Base-by-base conservation (phyloP, 2,888 invertebrate species). In the Empis livida region DNA sequence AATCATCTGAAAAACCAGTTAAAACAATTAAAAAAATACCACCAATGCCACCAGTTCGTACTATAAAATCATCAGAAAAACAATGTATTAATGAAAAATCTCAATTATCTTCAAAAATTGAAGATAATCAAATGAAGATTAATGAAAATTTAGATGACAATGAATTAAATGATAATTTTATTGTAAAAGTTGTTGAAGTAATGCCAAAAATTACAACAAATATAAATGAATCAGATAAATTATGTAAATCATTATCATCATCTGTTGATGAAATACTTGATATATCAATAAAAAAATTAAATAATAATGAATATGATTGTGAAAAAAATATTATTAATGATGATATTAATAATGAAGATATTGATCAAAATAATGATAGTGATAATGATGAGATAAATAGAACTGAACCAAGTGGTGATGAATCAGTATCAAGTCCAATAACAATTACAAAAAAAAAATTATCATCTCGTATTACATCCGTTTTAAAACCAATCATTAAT, bases 171-270 rank as follows among this genome's bases (percentile, higher is more conserved):
- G 39, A 41, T 14, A 30, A 41, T 15, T 44, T 44, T 11, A 44
- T 31, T 14, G 48, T 48, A n/a, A 48, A 48, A 45, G 48, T 48
- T 5, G 39, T 48, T 42, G 42, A 48, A 38, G 45, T 45, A 30
- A 38, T 48, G 38, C 45, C 48, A 42, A 48, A 48, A 44, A 11
- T 38, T 39, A 44, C 37, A 20, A 14, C 14, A 11, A 15, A 5
- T 5, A 3, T 9, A 10, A 38, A 38, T 15, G n/a, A 32, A 32
- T 38, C 16, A 38, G 16, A 38, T 35, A n/a, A 35, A 35, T 35
- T 35, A 35, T 5, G 3, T 10, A 32, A 10, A 32, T 32, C 32
- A 32, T 4, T 3, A 32, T 32, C 32, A 32, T 35, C 35, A 8
- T 8, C 9, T 27, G 9, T 27, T 27, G 9, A 27, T 27, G 23